These are phyloP conservation scores for Artibeus jamaicensis DNA, from an alignment of 2,797 vertebrate genomes.

Conservation along the genomic window DNA sequence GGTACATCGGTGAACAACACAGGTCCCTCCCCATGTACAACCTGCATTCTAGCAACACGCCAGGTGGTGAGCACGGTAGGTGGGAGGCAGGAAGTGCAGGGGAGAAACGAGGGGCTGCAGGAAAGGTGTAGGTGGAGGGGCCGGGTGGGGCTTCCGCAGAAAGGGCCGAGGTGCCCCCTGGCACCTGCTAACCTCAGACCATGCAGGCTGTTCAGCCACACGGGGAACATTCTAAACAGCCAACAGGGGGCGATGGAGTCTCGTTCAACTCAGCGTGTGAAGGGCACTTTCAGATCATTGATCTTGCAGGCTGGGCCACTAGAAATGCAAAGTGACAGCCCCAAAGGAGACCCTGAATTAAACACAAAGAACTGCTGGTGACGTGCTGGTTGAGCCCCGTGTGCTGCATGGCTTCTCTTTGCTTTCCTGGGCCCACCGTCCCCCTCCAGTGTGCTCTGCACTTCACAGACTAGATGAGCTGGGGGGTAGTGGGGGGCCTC, in stretches of 20 bases:
- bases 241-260: background rate
- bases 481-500: background rate
- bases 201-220: background rate
- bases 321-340: conserved; percentile 71
- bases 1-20: background rate
- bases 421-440: background rate
- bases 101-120: no score
- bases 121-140: no score
- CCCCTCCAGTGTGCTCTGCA: background rate
- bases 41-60: background rate
- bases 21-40: no score
- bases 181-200: conserved; percentile 1
- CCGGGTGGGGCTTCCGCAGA: no score
- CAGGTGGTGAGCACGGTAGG: no score
- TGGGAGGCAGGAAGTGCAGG: no score
- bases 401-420: background rate
- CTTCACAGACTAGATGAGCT: accelerated
- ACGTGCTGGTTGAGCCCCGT: conserved; percentile 60
- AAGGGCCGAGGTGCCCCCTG: no score
- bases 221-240: background rate
- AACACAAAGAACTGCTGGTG: conserved; percentile 48
- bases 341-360: conserved; percentile 62
- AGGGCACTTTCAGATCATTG: conserved; percentile 70
- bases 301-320: conserved; percentile 66
- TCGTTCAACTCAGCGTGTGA: conserved; percentile 56